Conservation (phyloP, 2,797 vertebrate genomes). For the Coluber constrictor region DNA sequence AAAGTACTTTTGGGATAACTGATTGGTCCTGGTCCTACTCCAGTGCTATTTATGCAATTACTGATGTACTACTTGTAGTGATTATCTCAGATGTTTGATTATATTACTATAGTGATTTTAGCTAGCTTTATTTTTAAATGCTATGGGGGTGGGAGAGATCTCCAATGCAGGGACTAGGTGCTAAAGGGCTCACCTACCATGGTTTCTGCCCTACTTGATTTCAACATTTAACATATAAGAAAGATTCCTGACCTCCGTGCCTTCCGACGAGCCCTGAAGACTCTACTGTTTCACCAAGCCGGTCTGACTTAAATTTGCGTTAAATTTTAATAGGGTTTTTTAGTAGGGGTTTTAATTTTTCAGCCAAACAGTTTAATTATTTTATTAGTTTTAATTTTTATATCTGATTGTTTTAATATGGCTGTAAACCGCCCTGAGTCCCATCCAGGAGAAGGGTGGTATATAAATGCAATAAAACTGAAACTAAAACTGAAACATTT, state of each 20-base stretch:
- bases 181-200: neutral
- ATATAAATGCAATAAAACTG: too few relatives aligned
- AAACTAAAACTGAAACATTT: neutral
- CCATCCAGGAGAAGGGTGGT: too few relatives aligned
- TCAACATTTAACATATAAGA: neutral
- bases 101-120: neutral
- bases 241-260: too few relatives aligned
- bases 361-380: too few relatives aligned
- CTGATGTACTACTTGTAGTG: neutral
- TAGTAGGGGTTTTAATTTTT: too few relatives aligned
- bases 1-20: neutral
- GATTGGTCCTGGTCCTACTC: neutral
- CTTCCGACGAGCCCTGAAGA: too few relatives aligned
- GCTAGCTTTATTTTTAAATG: neutral
- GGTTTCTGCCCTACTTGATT: neutral
- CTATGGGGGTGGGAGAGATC: neutral
- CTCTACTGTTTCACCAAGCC: too few relatives aligned
- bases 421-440: too few relatives aligned
- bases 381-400: too few relatives aligned
- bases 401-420: too few relatives aligned
- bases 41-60: neutral
- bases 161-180: neutral
- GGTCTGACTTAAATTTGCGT: too few relatives aligned
- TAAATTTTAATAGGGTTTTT: too few relatives aligned
- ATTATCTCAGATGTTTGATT: neutral